Percentiles rank a stretch among this genome's conserved stretches.
Conservation (phyloP, 2,888 invertebrate genomes). For the Hyposoter didymator region DNA sequence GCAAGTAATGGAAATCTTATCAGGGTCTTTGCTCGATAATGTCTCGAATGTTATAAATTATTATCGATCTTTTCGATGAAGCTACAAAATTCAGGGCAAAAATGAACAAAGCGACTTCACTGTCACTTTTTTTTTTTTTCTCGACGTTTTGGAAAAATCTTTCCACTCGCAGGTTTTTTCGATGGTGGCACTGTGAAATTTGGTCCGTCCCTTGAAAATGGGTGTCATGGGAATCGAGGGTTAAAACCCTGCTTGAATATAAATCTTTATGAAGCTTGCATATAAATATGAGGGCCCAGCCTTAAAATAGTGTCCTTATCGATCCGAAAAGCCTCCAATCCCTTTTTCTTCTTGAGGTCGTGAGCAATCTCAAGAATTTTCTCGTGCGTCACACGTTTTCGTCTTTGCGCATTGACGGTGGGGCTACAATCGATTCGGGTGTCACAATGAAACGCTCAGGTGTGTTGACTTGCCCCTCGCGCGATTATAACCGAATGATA, state of each 20-base stretch:
- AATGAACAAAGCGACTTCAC: background rate
- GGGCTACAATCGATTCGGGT: slow-evolving; percentile 55
- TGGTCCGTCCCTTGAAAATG: slow-evolving; percentile 8
- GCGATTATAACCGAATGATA: slow-evolving; percentile 64
- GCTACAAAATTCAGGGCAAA: too few species aligned
- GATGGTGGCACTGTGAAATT: background rate
- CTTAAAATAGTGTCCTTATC: slow-evolving; percentile 4
- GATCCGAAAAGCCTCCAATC: slow-evolving; percentile 3
- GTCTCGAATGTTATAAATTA: too few species aligned
- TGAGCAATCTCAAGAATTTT: slow-evolving; percentile 12
- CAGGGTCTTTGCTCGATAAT: too few species aligned
- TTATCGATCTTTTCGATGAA: too few species aligned
- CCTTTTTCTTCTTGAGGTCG: background rate
- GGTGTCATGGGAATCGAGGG: background rate
- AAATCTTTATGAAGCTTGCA: background rate
- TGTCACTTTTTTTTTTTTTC: background rate
- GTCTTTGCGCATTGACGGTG: slow-evolving; percentile 24
- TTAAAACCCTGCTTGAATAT: background rate
- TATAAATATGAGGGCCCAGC: background rate
- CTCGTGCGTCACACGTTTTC: background rate
- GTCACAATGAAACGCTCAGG: slow-evolving; percentile 53
- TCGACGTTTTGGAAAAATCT: background rate
- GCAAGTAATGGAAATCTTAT: too few species aligned
- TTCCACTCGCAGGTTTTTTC: background rate
- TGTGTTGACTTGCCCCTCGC: slow-evolving; percentile 32